Percentiles rank a stretch among this genome's conserved stretches.
These are phyloP conservation scores for Bubalus kerabau DNA, from an alignment of 2,113 vertebrate species.

Conservation along the genomic window DNA sequence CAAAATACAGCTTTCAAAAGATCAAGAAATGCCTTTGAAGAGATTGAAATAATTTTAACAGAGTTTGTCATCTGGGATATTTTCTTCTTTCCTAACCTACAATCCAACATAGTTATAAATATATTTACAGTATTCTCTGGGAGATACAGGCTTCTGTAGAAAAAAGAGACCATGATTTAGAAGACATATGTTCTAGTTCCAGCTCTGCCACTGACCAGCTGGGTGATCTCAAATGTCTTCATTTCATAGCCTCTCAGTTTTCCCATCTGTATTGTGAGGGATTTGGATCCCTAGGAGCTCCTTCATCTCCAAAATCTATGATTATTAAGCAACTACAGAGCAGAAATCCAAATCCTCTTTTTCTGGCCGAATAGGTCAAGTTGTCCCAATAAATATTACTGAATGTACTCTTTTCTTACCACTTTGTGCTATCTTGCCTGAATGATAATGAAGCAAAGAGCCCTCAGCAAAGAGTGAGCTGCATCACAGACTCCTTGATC, in stretches of 20 bases:
- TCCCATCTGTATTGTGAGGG: not conserved
- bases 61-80: not conserved
- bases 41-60: not conserved
- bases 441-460: not conserved
- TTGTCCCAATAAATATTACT: not conserved
- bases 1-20: not conserved
- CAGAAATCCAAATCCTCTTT: not conserved
- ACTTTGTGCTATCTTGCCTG: not conserved
- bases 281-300: not conserved
- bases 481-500: not conserved
- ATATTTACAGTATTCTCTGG: not conserved
- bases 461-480: not conserved
- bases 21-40: not conserved
- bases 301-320: not conserved
- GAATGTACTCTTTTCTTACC: not conserved
- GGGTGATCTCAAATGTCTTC: not conserved
- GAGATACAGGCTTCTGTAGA: not conserved
- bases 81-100: not conserved
- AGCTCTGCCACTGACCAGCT: not conserved
- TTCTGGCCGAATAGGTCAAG: not conserved
- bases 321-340: not conserved
- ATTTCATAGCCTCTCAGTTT: not conserved
- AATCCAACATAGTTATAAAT: not conserved
- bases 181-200: not conserved
- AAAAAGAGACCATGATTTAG: not conserved